phyloP scores from a whole-genome alignment of 2,888 invertebrate genomes.

The Chymomyza amoena region DNA sequence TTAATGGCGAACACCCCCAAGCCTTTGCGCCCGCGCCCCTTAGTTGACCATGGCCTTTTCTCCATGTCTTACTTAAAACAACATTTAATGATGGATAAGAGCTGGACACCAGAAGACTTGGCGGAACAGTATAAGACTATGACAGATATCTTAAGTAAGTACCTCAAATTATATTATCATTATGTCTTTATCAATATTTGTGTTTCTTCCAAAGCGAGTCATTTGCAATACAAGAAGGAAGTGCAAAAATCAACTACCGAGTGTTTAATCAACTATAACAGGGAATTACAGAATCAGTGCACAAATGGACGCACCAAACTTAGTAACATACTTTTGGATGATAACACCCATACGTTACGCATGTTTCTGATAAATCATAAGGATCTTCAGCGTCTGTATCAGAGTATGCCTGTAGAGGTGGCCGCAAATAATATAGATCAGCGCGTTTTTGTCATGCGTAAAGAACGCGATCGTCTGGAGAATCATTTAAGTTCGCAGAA shows the following conservation, averaged over 20 bases:
- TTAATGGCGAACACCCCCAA: constrained; percentile 58
- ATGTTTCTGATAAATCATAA: constrained; percentile 74
- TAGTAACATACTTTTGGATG: constrained; percentile 65
- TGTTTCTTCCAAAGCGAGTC: constrained; percentile 51
- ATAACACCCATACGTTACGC: constrained; percentile 67
- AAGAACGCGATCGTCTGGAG: constrained; percentile 75
- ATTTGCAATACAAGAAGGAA: constrained; percentile 59
- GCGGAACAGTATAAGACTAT: constrained; percentile 74
- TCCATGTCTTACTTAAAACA: constrained; percentile 72
- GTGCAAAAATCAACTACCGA: constrained; percentile 67
- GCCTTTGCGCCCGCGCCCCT: constrained; percentile 70
- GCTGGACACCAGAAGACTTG: constrained; percentile 73
- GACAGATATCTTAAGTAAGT: constrained; percentile 72
- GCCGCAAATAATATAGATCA: constrained; percentile 77
- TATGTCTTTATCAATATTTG: no score
- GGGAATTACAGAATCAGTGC: constrained; percentile 64
- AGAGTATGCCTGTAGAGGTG: constrained; percentile 23
- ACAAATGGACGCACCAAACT: constrained; percentile 72
- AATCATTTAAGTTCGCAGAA: constrained; percentile 62
- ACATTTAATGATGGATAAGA: constrained; percentile 75
- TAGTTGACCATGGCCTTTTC: constrained; percentile 75
- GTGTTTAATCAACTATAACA: constrained; percentile 48
- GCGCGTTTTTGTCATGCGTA: constrained; percentile 76
- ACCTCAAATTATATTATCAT: no score
- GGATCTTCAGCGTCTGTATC: constrained; percentile 75